phyloP scores from a whole-genome alignment of 1,140 invertebrate species.

The Zaprionus nigranus region DNA sequence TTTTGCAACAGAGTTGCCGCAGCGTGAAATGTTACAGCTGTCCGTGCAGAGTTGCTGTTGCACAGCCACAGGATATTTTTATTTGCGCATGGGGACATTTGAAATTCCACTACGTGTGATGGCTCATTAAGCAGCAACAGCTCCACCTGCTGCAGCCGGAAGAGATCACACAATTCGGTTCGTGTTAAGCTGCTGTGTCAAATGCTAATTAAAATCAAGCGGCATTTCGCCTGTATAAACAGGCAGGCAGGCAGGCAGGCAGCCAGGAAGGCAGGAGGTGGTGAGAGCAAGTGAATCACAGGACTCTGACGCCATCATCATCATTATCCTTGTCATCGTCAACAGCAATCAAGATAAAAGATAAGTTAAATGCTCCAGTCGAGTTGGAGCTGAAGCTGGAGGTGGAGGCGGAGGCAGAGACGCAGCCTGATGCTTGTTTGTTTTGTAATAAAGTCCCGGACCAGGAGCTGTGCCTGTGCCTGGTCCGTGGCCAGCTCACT shows the following conservation, averaged over 20 bases:
- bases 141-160: slow-evolving; percentile 4
- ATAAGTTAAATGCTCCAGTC: slow-evolving; percentile 73
- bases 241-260: slow-evolving; percentile 54
- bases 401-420: background rate
- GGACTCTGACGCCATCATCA: slow-evolving; percentile 55
- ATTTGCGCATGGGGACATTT: slow-evolving; percentile 72
- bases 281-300: slow-evolving; percentile 38
- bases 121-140: slow-evolving; percentile 70
- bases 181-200: slow-evolving; percentile 79
- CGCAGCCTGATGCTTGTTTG: slow-evolving; percentile 56
- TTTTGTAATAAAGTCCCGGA: slow-evolving; percentile 79
- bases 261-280: background rate
- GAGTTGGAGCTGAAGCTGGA: background rate
- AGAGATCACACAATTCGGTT: background rate
- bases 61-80: slow-evolving; percentile 64
- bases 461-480: background rate
- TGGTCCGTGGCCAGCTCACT: slow-evolving; percentile 3
- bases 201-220: slow-evolving; percentile 83
- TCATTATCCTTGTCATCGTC: slow-evolving; percentile 83
- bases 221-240: slow-evolving; percentile 74
- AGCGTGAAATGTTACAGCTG: slow-evolving; percentile 64
- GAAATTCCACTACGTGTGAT: slow-evolving; percentile 62
- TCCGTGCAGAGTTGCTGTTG: slow-evolving; percentile 8
- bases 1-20: slow-evolving; percentile 52
- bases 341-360: slow-evolving; percentile 83